Percentiles rank a stretch among this genome's conserved stretches.
Evolutionary conservation across 2,888 invertebrate species (phyloP).

Genomic region (Coenonympha arcania): DNA sequence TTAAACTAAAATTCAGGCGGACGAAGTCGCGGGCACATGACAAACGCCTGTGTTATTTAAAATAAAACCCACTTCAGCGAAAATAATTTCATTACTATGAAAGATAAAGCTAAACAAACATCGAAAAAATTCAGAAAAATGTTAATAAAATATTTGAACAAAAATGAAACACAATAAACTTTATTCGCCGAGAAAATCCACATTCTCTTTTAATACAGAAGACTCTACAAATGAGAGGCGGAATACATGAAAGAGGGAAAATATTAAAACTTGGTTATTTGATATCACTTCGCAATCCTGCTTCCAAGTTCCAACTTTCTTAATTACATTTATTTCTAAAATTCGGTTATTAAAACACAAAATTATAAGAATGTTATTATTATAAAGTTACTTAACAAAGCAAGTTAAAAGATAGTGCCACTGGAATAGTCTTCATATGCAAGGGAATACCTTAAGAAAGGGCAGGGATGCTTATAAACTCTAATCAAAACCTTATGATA

Average conservation of each 20-base stretch:
- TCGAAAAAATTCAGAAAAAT: not conserved
- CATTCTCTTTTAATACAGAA: slow-evolving; percentile 26
- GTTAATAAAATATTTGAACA: not conserved
- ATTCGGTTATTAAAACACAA: no score
- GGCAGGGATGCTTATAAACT: no score
- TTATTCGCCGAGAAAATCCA: slow-evolving; percentile 3
- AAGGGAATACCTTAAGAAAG: no score
- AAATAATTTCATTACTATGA: not conserved
- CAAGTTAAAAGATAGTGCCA: no score
- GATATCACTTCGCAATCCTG: slow-evolving; percentile 50
- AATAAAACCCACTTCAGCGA: no score
- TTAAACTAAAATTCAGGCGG: no score
- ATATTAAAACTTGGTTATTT: slow-evolving; percentile 58
- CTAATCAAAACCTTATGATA: no score
- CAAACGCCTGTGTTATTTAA: no score
- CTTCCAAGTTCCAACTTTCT: slow-evolving; percentile 50
- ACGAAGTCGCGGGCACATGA: no score
- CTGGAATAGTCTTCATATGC: no score
- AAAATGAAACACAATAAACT: not conserved
- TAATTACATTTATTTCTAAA: slow-evolving; percentile 29
- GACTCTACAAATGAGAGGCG: slow-evolving; percentile 41
- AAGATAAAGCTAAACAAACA: not conserved
- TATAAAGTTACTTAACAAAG: no score
- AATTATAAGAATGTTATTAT: no score
- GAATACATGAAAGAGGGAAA: slow-evolving; percentile 39